phyloP scores from a whole-genome alignment of 2,888 invertebrate genomes.

The Lathronympha strigana region DNA sequence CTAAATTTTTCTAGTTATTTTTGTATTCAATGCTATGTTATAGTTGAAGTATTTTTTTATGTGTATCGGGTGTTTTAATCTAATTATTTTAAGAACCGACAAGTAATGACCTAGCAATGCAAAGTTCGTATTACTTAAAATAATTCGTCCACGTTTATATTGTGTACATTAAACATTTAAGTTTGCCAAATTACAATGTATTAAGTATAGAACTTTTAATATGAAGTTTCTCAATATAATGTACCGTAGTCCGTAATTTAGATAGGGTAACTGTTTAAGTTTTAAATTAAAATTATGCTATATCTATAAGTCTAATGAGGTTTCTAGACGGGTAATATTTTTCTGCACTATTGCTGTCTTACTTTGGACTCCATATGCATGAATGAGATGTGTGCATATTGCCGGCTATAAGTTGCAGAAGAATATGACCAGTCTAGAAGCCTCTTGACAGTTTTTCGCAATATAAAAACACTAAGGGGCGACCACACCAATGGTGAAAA shows the following conservation, averaged over 20 bases:
- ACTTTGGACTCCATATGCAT: too few relatives aligned
- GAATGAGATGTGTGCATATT: too few relatives aligned
- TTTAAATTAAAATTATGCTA: too few relatives aligned
- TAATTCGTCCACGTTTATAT: constrained; percentile 32
- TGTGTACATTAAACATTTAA: constrained; percentile 15
- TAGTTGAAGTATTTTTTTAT: not conserved
- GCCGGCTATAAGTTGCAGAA: too few relatives aligned
- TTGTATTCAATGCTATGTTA: constrained; percentile 1
- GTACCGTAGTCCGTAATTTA: not conserved
- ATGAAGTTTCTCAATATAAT: constrained; percentile 1
- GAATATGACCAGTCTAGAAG: too few relatives aligned
- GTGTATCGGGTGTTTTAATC: constrained; percentile 24
- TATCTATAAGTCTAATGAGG: too few relatives aligned
- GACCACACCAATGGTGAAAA: too few relatives aligned
- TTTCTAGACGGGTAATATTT: too few relatives aligned
- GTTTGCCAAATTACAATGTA: constrained; percentile 28
- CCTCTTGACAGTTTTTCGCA: not conserved
- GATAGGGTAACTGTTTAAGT: constrained; percentile 3
- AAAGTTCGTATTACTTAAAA: constrained; percentile 33
- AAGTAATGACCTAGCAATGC: constrained; percentile 23
- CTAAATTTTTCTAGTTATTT: not conserved
- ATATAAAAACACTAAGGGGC: too few relatives aligned
- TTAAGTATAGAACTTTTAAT: constrained; percentile 2
- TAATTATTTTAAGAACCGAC: constrained; percentile 20
- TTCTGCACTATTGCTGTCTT: too few relatives aligned